Evolutionary conservation across 2,797 vertebrate genomes (phyloP).

Genomic region (Telmatherina bonti): DNA sequence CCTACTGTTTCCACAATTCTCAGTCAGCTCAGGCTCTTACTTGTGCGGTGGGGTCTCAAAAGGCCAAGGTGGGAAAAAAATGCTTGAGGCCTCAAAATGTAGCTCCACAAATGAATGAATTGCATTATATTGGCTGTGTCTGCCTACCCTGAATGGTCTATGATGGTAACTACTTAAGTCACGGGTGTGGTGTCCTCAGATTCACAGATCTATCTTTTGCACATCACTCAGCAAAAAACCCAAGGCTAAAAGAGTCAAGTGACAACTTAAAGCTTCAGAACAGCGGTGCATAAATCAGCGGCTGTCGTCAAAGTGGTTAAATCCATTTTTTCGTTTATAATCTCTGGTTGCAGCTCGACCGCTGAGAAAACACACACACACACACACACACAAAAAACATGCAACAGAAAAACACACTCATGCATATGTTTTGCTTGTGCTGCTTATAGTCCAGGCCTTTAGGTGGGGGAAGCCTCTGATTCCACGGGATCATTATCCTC

Average conservation of each 20-base stretch:
- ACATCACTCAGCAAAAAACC: not conserved
- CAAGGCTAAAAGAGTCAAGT: not conserved
- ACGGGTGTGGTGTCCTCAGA: not conserved
- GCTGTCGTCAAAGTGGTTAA: not conserved
- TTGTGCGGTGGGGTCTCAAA: not conserved
- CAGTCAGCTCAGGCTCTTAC: not conserved
- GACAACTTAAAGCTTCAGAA: not conserved
- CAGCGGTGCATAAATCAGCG: not conserved
- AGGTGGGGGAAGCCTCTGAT: constrained; percentile 48
- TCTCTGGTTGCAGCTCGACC: not conserved
- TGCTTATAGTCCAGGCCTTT: constrained; percentile 32
- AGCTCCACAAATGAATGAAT: not conserved
- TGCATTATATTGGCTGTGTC: not conserved
- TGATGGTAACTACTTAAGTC: not conserved
- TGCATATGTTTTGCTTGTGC: constrained; percentile 23
- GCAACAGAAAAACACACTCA: not conserved
- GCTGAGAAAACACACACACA: not conserved
- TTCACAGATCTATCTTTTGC: not conserved
- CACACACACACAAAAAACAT: not conserved
- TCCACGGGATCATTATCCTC: constrained; percentile 61
- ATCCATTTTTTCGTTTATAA: not conserved
- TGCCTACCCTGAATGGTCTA: not conserved
- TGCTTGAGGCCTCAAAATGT: not conserved
- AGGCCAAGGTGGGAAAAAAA: not conserved
- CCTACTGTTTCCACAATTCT: not conserved